A percentile compares a stretch with the other conserved stretches of the same genome.
Evolutionary conservation across 1,140 invertebrate genomes (phyloP).

Genomic region (Pteromalus puparum): DNA sequence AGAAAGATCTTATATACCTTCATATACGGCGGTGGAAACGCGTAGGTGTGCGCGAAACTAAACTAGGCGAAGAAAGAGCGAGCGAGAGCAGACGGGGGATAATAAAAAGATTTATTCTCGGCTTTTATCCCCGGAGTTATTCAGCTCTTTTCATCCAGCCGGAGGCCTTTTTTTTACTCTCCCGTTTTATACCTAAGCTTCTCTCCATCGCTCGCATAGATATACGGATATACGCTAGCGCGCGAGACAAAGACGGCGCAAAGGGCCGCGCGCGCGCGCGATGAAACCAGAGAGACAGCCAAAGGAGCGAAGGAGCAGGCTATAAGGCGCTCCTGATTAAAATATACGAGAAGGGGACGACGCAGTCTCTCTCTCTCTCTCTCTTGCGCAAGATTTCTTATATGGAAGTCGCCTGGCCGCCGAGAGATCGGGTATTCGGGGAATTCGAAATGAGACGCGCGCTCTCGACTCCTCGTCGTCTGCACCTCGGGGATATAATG

Average conservation of each 20-base stretch:
- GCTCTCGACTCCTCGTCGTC: too few species aligned
- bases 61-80: slow-evolving; percentile 42
- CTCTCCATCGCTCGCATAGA: neutral
- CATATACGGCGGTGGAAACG: neutral
- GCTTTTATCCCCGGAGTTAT: slow-evolving; percentile 74
- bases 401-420: slow-evolving; percentile 61
- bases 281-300: slow-evolving; percentile 28
- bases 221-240: neutral
- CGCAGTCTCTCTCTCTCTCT: neutral
- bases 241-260: slow-evolving; percentile 41
- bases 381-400: slow-evolving; percentile 71
- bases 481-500: slow-evolving; percentile 54
- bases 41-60: slow-evolving; percentile 41
- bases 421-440: slow-evolving; percentile 64
- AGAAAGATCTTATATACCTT: slow-evolving; percentile 16
- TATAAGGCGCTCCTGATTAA: slow-evolving; percentile 69
- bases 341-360: slow-evolving; percentile 68
- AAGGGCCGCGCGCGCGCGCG: neutral
- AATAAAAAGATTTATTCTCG: slow-evolving; percentile 76
- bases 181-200: slow-evolving; percentile 27
- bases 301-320: slow-evolving; percentile 45
- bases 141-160: slow-evolving; percentile 73
- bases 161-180: slow-evolving; percentile 62
- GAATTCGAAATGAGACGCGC: slow-evolving; percentile 71
- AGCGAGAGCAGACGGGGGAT: slow-evolving; percentile 67